Evolutionary conservation across 1,140 invertebrate genomes (phyloP).

Genomic region (Drosophila teissieri): DNA sequence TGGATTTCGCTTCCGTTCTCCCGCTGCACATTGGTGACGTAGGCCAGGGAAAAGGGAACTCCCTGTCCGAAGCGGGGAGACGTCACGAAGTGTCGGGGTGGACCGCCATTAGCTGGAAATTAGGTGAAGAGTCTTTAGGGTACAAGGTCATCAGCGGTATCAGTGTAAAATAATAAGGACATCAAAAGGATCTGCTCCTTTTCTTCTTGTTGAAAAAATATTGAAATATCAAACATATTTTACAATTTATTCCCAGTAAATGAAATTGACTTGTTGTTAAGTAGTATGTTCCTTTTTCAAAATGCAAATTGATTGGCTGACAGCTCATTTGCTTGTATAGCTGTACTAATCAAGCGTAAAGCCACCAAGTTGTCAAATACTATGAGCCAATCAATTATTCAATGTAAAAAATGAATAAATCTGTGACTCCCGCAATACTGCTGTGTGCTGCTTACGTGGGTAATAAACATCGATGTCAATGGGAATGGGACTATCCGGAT

Average conservation of each 20-base stretch:
- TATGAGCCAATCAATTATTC: neutral
- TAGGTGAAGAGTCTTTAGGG: neutral
- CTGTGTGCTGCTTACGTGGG: conserved; percentile 41
- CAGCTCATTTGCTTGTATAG: too few relatives aligned
- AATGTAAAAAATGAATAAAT: neutral
- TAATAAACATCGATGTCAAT: conserved; percentile 69
- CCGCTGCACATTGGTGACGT: conserved; percentile 27
- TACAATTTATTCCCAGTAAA: too few relatives aligned
- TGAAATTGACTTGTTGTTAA: too few relatives aligned
- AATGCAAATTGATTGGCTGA: too few relatives aligned
- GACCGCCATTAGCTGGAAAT: conserved; percentile 19
- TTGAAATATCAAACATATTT: too few relatives aligned
- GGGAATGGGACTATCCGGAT: conserved; percentile 60
- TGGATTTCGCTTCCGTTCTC: conserved; percentile 53
- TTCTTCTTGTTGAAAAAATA: too few relatives aligned
- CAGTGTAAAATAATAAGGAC: too few relatives aligned
- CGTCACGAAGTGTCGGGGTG: conserved; percentile 47
- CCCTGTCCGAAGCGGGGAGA: conserved; percentile 61
- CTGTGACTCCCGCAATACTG: neutral
- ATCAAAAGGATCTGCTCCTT: too few relatives aligned
- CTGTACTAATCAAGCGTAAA: neutral
- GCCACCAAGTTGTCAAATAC: too few relatives aligned
- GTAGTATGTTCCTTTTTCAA: too few relatives aligned
- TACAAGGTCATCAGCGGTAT: too few relatives aligned
- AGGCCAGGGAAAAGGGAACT: conserved; percentile 59